phyloP scores from a whole-genome alignment of 1,140 invertebrate genomes.

The Aethina tumida region DNA sequence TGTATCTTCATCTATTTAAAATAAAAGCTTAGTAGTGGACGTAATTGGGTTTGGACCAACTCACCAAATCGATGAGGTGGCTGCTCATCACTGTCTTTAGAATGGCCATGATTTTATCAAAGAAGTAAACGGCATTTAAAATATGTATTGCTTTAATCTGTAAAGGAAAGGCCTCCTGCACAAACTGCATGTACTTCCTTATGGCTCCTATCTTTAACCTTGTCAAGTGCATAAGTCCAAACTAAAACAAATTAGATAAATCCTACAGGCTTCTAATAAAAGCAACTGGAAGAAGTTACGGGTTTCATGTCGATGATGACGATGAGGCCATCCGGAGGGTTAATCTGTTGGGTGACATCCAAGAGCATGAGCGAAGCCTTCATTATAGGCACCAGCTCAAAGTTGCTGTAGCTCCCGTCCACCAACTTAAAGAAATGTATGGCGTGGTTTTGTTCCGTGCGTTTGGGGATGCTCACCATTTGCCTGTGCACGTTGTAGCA shows the following conservation, averaged over 20 bases:
- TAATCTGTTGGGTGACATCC: conserved; percentile 33
- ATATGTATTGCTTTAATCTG: conserved; percentile 52
- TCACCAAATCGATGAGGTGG: conserved; percentile 52
- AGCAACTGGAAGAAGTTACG: conserved; percentile 14
- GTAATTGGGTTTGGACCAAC: too few relatives aligned
- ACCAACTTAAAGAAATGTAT: conserved; percentile 50
- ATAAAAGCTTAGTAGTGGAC: background rate
- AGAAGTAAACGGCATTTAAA: conserved; percentile 52
- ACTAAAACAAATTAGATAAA: conserved; percentile 38
- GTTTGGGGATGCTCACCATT: conserved; percentile 39
- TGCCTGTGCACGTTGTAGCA: conserved; percentile 13
- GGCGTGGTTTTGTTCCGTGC: conserved; percentile 47
- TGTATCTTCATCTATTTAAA: conserved; percentile 37
- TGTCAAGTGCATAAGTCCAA: conserved; percentile 45
- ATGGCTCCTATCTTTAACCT: conserved; percentile 39
- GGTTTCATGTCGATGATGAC: conserved; percentile 56
- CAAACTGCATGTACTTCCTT: conserved; percentile 38
- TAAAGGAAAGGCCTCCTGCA: conserved; percentile 48
- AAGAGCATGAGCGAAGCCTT: conserved; percentile 54
- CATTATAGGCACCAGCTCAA: conserved; percentile 46
- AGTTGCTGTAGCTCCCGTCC: conserved; percentile 45
- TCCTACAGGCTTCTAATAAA: conserved; percentile 38
- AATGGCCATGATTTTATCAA: conserved; percentile 51
- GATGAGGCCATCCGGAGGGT: conserved; percentile 39
- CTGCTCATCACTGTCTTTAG: conserved; percentile 54